Percentiles rank a stretch among this genome's conserved stretches.
Evolutionary conservation across 2,888 invertebrate species (phyloP).

Genomic region (Amphimallon solstitiale): DNA sequence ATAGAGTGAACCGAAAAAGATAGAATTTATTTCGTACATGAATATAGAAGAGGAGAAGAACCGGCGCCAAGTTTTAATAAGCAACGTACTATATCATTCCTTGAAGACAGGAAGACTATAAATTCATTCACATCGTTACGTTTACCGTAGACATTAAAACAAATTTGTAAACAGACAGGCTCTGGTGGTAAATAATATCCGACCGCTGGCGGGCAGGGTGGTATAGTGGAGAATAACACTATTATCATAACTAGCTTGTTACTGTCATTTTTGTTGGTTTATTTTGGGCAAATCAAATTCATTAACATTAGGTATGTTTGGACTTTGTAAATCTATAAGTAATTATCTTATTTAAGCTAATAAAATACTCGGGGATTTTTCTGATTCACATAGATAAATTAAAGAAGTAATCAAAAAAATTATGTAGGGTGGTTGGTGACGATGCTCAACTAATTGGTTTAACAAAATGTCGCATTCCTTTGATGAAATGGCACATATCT

Average conservation of each 20-base stretch:
- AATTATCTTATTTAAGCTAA: too few relatives aligned
- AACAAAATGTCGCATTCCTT: too few relatives aligned
- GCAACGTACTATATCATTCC: conserved; percentile 50
- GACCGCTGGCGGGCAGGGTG: conserved; percentile 46
- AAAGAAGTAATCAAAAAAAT: too few relatives aligned
- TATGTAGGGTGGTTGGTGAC: too few relatives aligned
- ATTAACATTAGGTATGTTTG: too few relatives aligned
- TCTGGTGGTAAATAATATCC: conserved; percentile 50
- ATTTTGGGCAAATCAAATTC: conserved; percentile 33
- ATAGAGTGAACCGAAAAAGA: too few relatives aligned
- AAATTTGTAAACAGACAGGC: conserved; percentile 56
- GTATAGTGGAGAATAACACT: conserved; percentile 41
- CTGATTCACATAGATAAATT: too few relatives aligned
- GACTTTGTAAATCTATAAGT: too few relatives aligned
- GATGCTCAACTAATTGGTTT: too few relatives aligned
- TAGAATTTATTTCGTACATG: too few relatives aligned
- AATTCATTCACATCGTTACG: conserved; percentile 55
- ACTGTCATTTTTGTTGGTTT: conserved; percentile 41
- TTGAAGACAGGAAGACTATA: conserved; percentile 48
- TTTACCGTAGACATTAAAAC: conserved; percentile 56
- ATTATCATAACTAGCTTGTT: conserved; percentile 53
- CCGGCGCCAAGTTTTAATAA: conserved; percentile 53
- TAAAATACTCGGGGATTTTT: too few relatives aligned
- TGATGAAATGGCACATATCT: too few relatives aligned
- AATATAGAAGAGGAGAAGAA: not conserved